Evolutionary conservation across 2,888 invertebrate genomes (phyloP), one percentile per base, ranked within the genome.

Genomic region (Nesidiocoris tenuis): DNA sequence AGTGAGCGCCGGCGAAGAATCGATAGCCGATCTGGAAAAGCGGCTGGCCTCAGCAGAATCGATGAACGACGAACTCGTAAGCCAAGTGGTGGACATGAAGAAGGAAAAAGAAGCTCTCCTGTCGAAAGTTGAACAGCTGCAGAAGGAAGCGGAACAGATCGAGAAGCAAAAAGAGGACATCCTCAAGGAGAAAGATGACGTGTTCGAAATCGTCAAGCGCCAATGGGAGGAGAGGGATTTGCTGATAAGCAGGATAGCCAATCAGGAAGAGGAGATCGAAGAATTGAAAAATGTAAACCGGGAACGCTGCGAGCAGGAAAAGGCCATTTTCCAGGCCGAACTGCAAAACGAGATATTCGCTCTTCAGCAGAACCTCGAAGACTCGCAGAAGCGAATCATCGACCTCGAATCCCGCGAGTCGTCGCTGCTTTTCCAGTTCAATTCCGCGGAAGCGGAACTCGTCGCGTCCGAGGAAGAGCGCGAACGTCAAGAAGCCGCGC

Each of bases 221-320:
- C 78, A 78, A 64, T 76, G 76, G 74, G 78, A 78, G 21, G 78
- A 78, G 65, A 68, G 74, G 55, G 76, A 78, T 19, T 61, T 76
- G n/a, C 55, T 78, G 22, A 77, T 65, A 19, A 78, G 66, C 59
- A 67, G 74, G 64, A 75, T 78, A 16, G 70, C 68, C 17, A 55
- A 61, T 17, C 78, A 75, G 18, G 76, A 78, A 65, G 78, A 78
- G 55, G 64, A 75, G 56, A 78, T 78, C 23, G 75, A 63, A 17
- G 78, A 78, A 57, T 55, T 78, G 22, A 76, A 77, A 71, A 74
- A 71, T 61, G 61, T 66, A 66, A 75, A 75, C n/a, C 65, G 70
- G 22, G 78, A 76, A 22, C 64, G 59, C 12, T 59, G 75, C 12
- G 78, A 78, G 17, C 76, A 78, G 39, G 25, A 76, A 55, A 74